Percentiles rank a stretch among this genome's conserved stretches.
Conservation (phyloP, 2,797 vertebrate genomes). For the Acanthurus lineatus region DNA sequence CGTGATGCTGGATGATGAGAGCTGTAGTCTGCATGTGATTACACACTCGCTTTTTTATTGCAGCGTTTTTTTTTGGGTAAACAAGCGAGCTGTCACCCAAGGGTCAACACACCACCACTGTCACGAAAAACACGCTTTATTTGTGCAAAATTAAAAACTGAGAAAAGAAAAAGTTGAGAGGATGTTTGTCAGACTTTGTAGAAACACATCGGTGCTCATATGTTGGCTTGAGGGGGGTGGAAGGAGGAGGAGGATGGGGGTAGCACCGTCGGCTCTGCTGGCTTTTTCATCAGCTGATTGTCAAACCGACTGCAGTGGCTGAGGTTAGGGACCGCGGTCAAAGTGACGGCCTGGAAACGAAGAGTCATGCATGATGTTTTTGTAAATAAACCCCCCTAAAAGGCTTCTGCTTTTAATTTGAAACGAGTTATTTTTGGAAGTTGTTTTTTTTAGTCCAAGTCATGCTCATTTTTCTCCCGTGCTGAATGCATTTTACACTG, state of each 20-base stretch:
- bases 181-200: background rate
- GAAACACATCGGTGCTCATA: constrained; percentile 5
- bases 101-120: background rate
- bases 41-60: constrained; percentile 4
- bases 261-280: constrained; percentile 36
- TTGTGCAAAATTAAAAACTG: too few relatives aligned
- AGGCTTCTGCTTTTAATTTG: background rate
- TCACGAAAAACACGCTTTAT: background rate
- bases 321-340: constrained; percentile 71
- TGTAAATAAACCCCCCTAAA: background rate
- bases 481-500: constrained; percentile 12
- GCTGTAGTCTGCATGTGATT: constrained; percentile 29
- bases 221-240: constrained; percentile 45
- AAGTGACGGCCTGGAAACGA: constrained; percentile 43
- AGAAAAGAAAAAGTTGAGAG: constrained; percentile 9
- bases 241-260: constrained; percentile 24
- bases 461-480: background rate
- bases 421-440: background rate
- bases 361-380: background rate
- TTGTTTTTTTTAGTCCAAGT: constrained; percentile 1
- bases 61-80: constrained; percentile 27
- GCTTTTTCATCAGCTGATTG: constrained; percentile 86
- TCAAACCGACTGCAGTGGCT: constrained; percentile 80
- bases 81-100: constrained; percentile 16
- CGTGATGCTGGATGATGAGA: background rate